Base-by-base conservation (phyloP, 2,113 vertebrate genomes). In the Microtus ochrogaster region DNA sequence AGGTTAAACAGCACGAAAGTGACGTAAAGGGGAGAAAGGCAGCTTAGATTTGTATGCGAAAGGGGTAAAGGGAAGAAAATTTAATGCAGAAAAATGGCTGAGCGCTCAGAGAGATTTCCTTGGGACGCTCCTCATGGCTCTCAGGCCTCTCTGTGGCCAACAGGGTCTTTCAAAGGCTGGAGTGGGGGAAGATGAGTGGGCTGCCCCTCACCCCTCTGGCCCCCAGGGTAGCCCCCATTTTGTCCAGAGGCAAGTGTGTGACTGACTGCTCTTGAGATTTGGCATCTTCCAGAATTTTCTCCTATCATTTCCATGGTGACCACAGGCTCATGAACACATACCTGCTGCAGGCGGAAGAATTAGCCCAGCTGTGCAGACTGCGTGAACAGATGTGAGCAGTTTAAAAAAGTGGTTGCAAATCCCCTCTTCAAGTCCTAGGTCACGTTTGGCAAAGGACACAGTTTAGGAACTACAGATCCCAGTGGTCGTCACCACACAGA, bases 1-100 rank as follows among this genome's bases (percentile, higher is more conserved):
- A 97, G 95, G 89, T 98, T 98, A 98, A 98, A 96, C 79, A 97
- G 77, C 92, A 98, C 0, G 73, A 1, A 97, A 95, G 81, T 81
- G 93, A 97, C 78, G 96, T 74, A 55, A 96, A 97, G 70, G 66
- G 73, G 52, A 79, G 82, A 94, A n/a, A 36, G 68, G 92, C 16
- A 41, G 72, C 26, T 93, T 88, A 84, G 94, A 89, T 83, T 72
- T 94, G 68, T 79, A 77, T 90, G 95, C 90, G 97, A 85, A 94
- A 68, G 84, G 89, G 94, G 97, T 93, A 84, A 94, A 94, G 78
- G 96, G 90, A 94, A 97, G 88, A 98, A 98, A 90, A 44, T 89
- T 90, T 66, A 94, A 47, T 11, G 70, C 3, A 30, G 95, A 92
- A 94, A 94, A 79, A 84, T 90, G 93, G n/a, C 68, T 68, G 19